Percentiles rank a stretch among this genome's conserved stretches.
Evolutionary conservation across 23 tunicate species (phyloP).

Genomic region (Corella eumyota): DNA sequence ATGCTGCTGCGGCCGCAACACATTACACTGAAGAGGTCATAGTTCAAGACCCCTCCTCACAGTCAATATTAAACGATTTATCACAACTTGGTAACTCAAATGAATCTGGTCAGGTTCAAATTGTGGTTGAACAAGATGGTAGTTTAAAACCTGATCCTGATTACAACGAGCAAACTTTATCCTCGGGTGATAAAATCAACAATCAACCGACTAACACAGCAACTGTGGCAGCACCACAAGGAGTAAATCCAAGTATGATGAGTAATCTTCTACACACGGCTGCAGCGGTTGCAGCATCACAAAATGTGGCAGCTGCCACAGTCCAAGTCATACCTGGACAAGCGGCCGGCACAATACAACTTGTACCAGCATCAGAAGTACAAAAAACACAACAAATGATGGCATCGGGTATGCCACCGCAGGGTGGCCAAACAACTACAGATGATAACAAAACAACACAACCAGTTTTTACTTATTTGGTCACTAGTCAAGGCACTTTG

Average conservation of each 20-base stretch:
- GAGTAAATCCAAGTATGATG: slow-evolving; percentile 95
- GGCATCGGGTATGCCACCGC: slow-evolving; percentile 88
- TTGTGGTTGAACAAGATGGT: slow-evolving; percentile 71
- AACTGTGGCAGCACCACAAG: slow-evolving; percentile 97
- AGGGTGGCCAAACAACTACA: slow-evolving; percentile 43
- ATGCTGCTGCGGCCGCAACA: slow-evolving; percentile 31
- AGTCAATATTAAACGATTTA: slow-evolving; percentile 15
- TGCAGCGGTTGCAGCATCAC: slow-evolving; percentile 94
- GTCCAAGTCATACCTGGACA: slow-evolving; percentile 93
- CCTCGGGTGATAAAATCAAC: neutral
- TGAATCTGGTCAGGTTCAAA: slow-evolving; percentile 54
- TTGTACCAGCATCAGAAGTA: slow-evolving; percentile 67
- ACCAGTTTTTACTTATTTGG: slow-evolving; percentile 75
- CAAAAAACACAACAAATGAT: slow-evolving; percentile 79
- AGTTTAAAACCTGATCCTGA: slow-evolving; percentile 4
- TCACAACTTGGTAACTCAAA: slow-evolving; percentile 13
- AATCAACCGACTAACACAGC: slow-evolving; percentile 64
- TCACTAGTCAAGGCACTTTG: slow-evolving; percentile 90
- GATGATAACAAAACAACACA: slow-evolving; percentile 40
- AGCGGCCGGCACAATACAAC: slow-evolving; percentile 90
- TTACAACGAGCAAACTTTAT: neutral
- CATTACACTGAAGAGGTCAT: slow-evolving; percentile 10
- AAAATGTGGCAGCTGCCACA: slow-evolving; percentile 91
- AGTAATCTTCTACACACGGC: slow-evolving; percentile 89
- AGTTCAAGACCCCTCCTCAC: slow-evolving; percentile 8